Conservation (phyloP, 2,888 invertebrate genomes). For the Imbricaverruca yamaguchii region DNA sequence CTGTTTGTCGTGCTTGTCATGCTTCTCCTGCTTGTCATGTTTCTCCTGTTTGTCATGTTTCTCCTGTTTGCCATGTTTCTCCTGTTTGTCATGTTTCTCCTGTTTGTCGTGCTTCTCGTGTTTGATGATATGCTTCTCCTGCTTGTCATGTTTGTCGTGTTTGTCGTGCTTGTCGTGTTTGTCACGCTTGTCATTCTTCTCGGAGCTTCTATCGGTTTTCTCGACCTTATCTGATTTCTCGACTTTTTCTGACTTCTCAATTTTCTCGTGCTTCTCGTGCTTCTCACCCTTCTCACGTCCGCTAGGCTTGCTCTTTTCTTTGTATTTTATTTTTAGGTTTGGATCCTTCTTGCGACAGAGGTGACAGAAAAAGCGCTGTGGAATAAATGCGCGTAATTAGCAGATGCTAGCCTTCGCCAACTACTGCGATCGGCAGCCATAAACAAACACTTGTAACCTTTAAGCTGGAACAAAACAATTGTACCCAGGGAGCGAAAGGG, state of each 20-base stretch:
- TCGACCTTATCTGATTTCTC: neutral
- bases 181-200: slow-evolving; percentile 28
- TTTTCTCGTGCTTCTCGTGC: slow-evolving; percentile 12
- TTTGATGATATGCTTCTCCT: slow-evolving; percentile 1
- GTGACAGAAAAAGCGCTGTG: slow-evolving; percentile 70
- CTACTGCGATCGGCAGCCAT: too few species aligned
- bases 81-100: slow-evolving; percentile 23
- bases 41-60: slow-evolving; percentile 17
- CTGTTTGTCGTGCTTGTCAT: slow-evolving; percentile 11
- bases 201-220: neutral
- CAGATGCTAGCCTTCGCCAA: too few species aligned
- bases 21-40: neutral
- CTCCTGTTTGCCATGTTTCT: neutral
- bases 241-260: slow-evolving; percentile 8
- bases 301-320: slow-evolving; percentile 35
- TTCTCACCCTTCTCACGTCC: slow-evolving; percentile 5
- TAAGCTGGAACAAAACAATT: too few species aligned
- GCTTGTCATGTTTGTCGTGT: slow-evolving; percentile 24
- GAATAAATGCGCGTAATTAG: too few species aligned
- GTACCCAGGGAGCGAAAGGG: too few species aligned
- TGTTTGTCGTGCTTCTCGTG: slow-evolving; percentile 2
- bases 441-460: too few species aligned
- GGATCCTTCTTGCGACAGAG: slow-evolving; percentile 76
- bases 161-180: slow-evolving; percentile 32
- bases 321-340: slow-evolving; percentile 50